A percentile compares a stretch with the other conserved stretches of the same genome.
Conservation (phyloP, 2,888 invertebrate species). For the Cactoblastis cactorum region DNA sequence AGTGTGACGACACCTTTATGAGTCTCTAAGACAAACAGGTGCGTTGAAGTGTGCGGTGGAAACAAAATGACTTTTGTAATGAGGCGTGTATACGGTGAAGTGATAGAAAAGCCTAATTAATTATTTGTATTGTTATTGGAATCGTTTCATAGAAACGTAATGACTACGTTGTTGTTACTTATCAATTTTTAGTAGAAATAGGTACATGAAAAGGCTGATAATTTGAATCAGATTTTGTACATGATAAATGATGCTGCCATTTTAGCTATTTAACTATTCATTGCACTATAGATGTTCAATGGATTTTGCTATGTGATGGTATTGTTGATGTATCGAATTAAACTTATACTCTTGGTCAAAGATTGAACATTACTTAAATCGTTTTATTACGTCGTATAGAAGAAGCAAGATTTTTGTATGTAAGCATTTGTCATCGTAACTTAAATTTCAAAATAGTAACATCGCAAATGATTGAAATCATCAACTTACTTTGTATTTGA, state of each 20-base stretch:
- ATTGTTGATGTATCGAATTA: constrained; percentile 6
- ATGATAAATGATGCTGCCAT: constrained; percentile 42
- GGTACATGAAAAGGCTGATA: constrained; percentile 75
- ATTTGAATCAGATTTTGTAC: constrained; percentile 62
- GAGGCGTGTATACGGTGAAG: constrained; percentile 74
- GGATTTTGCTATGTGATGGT: constrained; percentile 29
- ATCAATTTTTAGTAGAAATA: constrained; percentile 72
- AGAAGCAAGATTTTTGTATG: not conserved
- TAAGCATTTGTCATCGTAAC: not conserved
- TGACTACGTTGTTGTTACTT: constrained; percentile 67
- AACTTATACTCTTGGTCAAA: constrained; percentile 1
- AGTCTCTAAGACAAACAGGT: constrained; percentile 65
- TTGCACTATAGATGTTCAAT: constrained; percentile 25
- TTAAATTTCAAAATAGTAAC: too few relatives aligned
- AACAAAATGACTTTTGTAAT: constrained; percentile 32
- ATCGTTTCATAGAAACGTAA: constrained; percentile 77
- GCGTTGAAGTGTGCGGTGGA: constrained; percentile 38
- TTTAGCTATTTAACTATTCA: constrained; percentile 33
- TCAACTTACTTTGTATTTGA: constrained; percentile 1
- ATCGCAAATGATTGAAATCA: not conserved
- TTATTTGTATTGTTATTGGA: constrained; percentile 65
- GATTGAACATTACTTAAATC: not conserved
- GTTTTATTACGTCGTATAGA: not conserved
- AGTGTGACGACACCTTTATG: constrained; percentile 36
- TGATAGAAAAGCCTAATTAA: constrained; percentile 74